Evolutionary conservation across 2,113 vertebrate genomes (phyloP), one percentile per base, ranked within the genome.

Genomic region (Burhinus oedicnemus): DNA sequence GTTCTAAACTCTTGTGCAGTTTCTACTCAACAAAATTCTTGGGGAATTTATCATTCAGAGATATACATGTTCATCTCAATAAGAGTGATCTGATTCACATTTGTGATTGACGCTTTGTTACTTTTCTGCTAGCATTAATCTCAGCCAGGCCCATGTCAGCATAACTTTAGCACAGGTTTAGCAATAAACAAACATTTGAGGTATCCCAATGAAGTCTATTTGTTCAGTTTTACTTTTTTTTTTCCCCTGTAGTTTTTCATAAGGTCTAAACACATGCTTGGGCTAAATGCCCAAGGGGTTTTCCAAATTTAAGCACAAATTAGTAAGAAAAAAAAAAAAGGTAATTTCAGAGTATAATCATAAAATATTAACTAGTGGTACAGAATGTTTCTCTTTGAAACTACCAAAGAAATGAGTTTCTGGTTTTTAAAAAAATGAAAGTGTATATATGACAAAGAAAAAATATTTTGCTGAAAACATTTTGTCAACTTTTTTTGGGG

Each of bases 51-150:
- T 58, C 34, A 45, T 77, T 82, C 61, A 74, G 36, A 58, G 65
- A 57, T 5, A 15, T 3, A 15, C 2, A 0, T 5, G 17, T 8
- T 78, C 57, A 45, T 25, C 16, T 87, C 60, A 91, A 0, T 32
- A n/a, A 60, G n/a, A 80, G 10, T 45, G 23, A 61, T 12, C 8
- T 2, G 0, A 36, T 17, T 70, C 47, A 40, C 12, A 29, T 72
- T 66, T 76, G 11, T 27, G 68, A 55, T 19, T n/a, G 6, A 8
- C 5, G 15, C 2, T 30, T 72, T 85, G 34, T 62, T 38, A 25
- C 2, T 81, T 83, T 90, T 64, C 52, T 81, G 11, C 8, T 65
- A 51, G 6, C 30, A 84, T 68, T 47, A 64, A 74, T 83, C 15
- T 72, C n/a, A 34, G 3, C 21, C 23, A 76, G 30, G 4, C 30